Percentiles rank a stretch among this genome's conserved stretches.
These are phyloP conservation scores for Erethizon dorsatum DNA, from an alignment of 2,797 vertebrate genomes.

Conservation along the genomic window DNA sequence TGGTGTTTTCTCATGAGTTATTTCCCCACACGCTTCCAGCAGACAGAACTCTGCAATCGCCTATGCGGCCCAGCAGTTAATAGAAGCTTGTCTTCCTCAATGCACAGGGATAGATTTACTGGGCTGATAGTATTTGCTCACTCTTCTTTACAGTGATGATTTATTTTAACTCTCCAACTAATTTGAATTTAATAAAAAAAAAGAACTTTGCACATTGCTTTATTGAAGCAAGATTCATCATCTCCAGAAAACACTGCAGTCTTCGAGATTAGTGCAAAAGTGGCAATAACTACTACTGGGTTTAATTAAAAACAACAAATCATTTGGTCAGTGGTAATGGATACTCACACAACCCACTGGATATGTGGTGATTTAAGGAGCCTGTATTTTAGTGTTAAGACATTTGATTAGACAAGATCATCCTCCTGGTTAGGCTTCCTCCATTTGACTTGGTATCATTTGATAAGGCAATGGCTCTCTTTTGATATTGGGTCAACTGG, in stretches of 20 bases:
- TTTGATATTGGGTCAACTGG: background rate
- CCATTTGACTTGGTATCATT: too few species aligned
- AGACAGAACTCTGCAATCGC: background rate
- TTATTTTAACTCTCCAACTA: conserved; percentile 77
- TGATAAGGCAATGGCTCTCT: background rate
- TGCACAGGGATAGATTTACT: conserved; percentile 33
- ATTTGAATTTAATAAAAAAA: conserved; percentile 85
- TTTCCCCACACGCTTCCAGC: background rate
- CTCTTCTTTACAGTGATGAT: conserved; percentile 70
- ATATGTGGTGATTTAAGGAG: background rate
- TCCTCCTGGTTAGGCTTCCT: background rate
- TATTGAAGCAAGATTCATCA: conserved; percentile 76
- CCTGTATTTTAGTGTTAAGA: conserved; percentile 55
- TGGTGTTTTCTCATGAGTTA: background rate
- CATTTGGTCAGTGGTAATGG: conserved; percentile 59
- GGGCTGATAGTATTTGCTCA: conserved; percentile 60
- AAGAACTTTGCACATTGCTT: conserved; percentile 46
- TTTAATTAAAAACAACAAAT: conserved; percentile 87
- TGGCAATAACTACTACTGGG: conserved; percentile 67
- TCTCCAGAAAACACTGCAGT: conserved; percentile 67
- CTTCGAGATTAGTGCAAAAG: conserved; percentile 69
- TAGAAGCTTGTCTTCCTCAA: conserved; percentile 15
- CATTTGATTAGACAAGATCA: background rate
- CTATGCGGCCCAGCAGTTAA: background rate
- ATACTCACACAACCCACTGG: conserved; percentile 18